These are phyloP conservation scores for Cydia splendana DNA, from an alignment of 1,140 invertebrate species.

Conservation along the genomic window DNA sequence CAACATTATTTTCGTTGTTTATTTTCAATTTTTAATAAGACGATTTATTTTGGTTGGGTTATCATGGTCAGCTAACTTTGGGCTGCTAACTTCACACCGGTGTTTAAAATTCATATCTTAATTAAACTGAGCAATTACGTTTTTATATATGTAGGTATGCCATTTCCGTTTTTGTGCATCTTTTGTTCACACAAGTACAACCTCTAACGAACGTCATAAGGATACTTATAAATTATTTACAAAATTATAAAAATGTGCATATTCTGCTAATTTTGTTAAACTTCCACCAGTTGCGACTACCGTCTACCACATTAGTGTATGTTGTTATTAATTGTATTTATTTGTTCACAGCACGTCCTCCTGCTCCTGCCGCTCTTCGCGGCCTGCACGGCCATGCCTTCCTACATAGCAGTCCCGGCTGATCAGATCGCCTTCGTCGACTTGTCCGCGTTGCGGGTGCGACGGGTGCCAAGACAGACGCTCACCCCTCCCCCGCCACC, in stretches of 20 bases:
- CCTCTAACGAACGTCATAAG: too few relatives aligned
- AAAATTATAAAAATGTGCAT: too few relatives aligned
- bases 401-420: constrained; percentile 82
- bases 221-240: too few relatives aligned
- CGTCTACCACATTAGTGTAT: too few relatives aligned
- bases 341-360: constrained; percentile 53
- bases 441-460: constrained; percentile 53
- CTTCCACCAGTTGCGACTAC: too few relatives aligned
- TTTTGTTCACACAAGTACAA: not conserved
- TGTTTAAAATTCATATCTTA: not conserved
- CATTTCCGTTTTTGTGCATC: not conserved
- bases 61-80: too few relatives aligned
- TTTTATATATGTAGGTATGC: not conserved
- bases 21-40: too few relatives aligned
- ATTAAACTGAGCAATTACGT: not conserved
- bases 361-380: constrained; percentile 56
- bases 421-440: constrained; percentile 80
- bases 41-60: too few relatives aligned
- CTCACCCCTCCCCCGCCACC: constrained; percentile 52
- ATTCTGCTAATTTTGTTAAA: too few relatives aligned
- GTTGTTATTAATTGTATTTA: not conserved
- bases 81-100: too few relatives aligned
- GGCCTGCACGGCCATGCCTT: constrained; percentile 72
- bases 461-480: constrained; percentile 69
- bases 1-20: too few relatives aligned